phyloP scores from a whole-genome alignment of 2,113 vertebrate species.

The Entomyzon cyanotis region DNA sequence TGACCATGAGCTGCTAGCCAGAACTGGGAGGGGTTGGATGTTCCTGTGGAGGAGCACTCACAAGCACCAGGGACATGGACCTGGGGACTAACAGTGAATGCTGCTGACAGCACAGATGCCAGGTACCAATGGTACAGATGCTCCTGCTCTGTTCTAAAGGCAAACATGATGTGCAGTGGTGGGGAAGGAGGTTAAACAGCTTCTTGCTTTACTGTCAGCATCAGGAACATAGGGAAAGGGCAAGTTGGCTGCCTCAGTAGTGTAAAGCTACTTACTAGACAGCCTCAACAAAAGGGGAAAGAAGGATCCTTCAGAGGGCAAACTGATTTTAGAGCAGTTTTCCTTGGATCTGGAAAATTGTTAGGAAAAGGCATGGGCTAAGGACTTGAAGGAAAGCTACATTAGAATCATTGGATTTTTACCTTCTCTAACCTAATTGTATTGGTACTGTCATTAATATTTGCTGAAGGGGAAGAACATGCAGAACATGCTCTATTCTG shows the following conservation, averaged over 20 bases:
- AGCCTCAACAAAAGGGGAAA: background rate
- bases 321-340: background rate
- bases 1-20: background rate
- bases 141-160: background rate
- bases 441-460: background rate
- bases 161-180: background rate
- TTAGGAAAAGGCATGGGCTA: background rate
- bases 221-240: background rate
- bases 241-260: background rate
- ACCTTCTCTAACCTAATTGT: background rate
- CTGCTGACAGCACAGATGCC: background rate
- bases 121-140: background rate
- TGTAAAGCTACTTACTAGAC: background rate
- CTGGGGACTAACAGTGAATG: background rate
- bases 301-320: background rate
- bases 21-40: background rate
- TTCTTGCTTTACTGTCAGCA: background rate
- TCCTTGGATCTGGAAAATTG: background rate
- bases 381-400: background rate
- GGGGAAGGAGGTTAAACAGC: background rate
- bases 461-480: background rate
- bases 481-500: background rate
- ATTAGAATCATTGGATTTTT: background rate
- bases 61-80: background rate
- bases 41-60: background rate